phyloP scores from a whole-genome alignment of 2,113 vertebrate species.

The Rhagologus leucostigma region DNA sequence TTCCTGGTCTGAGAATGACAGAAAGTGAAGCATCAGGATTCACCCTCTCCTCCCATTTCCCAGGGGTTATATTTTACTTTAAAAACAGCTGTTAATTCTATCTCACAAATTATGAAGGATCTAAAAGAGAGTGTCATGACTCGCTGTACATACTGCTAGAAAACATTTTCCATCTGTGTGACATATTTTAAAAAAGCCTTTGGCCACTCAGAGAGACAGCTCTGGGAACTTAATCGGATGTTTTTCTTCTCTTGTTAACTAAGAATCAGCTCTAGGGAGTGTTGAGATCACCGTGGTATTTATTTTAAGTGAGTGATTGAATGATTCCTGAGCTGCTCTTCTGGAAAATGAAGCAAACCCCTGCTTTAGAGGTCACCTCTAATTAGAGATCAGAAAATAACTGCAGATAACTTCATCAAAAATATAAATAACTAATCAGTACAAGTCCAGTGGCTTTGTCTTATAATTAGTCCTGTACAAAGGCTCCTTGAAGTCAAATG shows the following conservation, averaged over 20 bases:
- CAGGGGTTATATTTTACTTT: conserved; percentile 50
- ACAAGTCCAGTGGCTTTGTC: conserved; percentile 15
- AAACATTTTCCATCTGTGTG: conserved; percentile 68
- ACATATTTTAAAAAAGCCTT: conserved; percentile 23
- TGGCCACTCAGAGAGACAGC: conserved; percentile 31
- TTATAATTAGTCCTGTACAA: conserved; percentile 37
- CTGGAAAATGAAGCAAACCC: conserved; percentile 19
- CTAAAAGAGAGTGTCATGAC: conserved; percentile 18
- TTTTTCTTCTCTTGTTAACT: conserved; percentile 7
- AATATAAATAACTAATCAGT: conserved; percentile 52
- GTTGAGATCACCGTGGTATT: not conserved
- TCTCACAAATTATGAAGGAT: conserved; percentile 42
- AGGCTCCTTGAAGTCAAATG: conserved; percentile 60
- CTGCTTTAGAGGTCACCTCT: conserved; percentile 49
- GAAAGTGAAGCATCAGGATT: conserved; percentile 55
- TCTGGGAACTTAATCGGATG: conserved; percentile 2
- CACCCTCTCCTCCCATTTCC: conserved; percentile 27
- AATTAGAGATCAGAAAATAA: conserved; percentile 64
- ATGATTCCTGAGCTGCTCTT: conserved; percentile 32
- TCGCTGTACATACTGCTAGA: conserved; percentile 49
- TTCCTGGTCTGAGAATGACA: conserved; percentile 52
- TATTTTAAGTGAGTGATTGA: conserved; percentile 35
- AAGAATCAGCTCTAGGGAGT: conserved; percentile 12
- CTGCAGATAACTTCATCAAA: conserved; percentile 34
- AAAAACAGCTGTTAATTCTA: conserved; percentile 69